phyloP scores from a whole-genome alignment of 2,888 invertebrate genomes.

The Saturnia japonica region DNA sequence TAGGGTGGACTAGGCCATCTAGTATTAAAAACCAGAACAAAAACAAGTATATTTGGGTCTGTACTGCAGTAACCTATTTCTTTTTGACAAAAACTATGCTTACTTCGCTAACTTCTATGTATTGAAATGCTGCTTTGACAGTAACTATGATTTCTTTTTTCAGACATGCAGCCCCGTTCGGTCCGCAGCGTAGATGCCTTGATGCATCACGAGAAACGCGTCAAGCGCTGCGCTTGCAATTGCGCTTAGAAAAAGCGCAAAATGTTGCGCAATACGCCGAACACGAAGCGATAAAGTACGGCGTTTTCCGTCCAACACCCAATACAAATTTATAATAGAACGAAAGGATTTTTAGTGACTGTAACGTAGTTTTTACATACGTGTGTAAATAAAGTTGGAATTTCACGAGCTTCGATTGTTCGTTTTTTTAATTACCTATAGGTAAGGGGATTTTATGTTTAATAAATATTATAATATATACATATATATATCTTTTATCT shows the following conservation, averaged over 20 bases:
- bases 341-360: constrained; percentile 35
- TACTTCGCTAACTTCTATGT: background rate
- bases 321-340: constrained; percentile 9
- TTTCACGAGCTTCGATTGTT: constrained; percentile 51
- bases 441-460: constrained; percentile 51
- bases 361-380: constrained; percentile 43
- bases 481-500: constrained; percentile 53
- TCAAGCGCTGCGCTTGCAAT: constrained; percentile 89
- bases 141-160: background rate
- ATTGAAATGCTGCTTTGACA: background rate
- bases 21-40: no score
- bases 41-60: no score
- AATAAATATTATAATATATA: constrained; percentile 57
- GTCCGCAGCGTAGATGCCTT: constrained; percentile 83
- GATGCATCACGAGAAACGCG: constrained; percentile 83
- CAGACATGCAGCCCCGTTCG: constrained; percentile 91
- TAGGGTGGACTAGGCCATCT: no score
- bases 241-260: constrained; percentile 77
- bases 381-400: constrained; percentile 70
- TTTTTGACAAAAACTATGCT: no score
- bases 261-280: constrained; percentile 23
- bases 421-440: constrained; percentile 54
- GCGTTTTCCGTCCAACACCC: constrained; percentile 25
- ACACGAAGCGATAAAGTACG: constrained; percentile 17
- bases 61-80: no score